Evolutionary conservation across 2,888 invertebrate species (phyloP).

Genomic region (Drosophila eohydei): DNA sequence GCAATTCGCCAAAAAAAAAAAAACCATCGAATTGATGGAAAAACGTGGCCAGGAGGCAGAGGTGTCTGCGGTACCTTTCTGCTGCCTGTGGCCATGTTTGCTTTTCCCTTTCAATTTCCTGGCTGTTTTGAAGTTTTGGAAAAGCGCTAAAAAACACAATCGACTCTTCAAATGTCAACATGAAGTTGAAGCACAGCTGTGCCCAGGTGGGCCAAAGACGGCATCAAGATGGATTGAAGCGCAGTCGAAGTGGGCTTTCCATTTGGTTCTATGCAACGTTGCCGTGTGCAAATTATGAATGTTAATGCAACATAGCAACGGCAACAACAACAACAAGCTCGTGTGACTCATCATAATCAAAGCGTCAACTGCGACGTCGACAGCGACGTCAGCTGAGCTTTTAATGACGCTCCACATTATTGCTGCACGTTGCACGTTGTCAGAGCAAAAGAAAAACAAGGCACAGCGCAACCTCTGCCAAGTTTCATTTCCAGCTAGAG

Average conservation of each 20-base stretch:
- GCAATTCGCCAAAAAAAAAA: constrained; percentile 13
- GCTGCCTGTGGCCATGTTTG: constrained; percentile 72
- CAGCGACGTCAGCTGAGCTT: constrained; percentile 62
- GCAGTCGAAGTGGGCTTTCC: constrained; percentile 17
- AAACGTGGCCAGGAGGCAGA: constrained; percentile 35
- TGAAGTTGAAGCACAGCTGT: not conserved
- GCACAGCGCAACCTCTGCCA: not conserved
- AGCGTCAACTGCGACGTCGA: constrained; percentile 17
- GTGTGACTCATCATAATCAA: constrained; percentile 81
- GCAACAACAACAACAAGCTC: constrained; percentile 34
- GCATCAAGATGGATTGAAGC: constrained; percentile 1
- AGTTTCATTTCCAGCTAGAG: constrained; percentile 31
- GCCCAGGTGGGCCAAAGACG: not conserved
- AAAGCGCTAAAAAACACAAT: constrained; percentile 29
- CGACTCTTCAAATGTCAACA: constrained; percentile 64
- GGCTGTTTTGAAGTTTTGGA: constrained; percentile 60
- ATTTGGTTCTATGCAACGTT: constrained; percentile 48
- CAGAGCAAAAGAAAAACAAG: constrained; percentile 13
- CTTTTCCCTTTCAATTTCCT: constrained; percentile 80
- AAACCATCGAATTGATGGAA: constrained; percentile 12
- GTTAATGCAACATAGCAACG: constrained; percentile 64
- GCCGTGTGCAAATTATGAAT: constrained; percentile 77
- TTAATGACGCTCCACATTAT: constrained; percentile 76
- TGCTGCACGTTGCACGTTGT: constrained; percentile 69
- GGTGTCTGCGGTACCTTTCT: constrained; percentile 22